phyloP scores from a whole-genome alignment of 2,888 invertebrate species.

The Hirtodrosophila confusa region DNA sequence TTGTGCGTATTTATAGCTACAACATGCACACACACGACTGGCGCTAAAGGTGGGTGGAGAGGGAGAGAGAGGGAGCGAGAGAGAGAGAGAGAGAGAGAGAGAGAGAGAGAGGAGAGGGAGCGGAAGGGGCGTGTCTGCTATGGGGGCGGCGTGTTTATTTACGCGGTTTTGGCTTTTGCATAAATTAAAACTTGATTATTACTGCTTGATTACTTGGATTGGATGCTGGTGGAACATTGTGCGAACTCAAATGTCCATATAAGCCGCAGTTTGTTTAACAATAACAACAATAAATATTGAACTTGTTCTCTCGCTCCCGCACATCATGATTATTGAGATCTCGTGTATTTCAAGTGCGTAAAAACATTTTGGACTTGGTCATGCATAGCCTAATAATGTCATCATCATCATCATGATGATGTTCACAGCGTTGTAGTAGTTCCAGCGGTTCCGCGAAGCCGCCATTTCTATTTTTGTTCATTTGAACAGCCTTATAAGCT shows the following conservation, averaged over 20 bases:
- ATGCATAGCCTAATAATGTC: constrained; percentile 14
- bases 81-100: constrained; percentile 7
- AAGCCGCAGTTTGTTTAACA: constrained; percentile 2
- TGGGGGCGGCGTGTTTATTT: constrained; percentile 28
- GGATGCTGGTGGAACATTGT: constrained; percentile 1
- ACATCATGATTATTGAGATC: not conserved
- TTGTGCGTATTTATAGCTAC: constrained; percentile 40
- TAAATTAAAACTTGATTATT: constrained; percentile 49
- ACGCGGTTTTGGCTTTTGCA: constrained; percentile 40
- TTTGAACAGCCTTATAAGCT: constrained; percentile 42
- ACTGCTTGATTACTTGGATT: constrained; percentile 1
- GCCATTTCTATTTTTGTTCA: constrained; percentile 33
- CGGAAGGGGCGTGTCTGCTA: constrained; percentile 8
- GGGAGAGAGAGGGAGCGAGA: constrained; percentile 20
- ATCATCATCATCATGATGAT: constrained; percentile 2
- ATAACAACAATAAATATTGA: not conserved
- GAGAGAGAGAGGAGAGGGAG: constrained; percentile 26
- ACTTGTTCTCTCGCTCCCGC: no score
- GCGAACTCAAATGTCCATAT: constrained; percentile 17
- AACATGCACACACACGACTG: constrained; percentile 2
- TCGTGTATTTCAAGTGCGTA: constrained; percentile 10
- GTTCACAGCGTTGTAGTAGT: not conserved
- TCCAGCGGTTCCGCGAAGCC: constrained; percentile 11
- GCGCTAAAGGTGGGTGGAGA: constrained; percentile 35
- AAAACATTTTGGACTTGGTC: not conserved